Evolutionary conservation across 2,888 invertebrate genomes (phyloP), one percentile per base, ranked within the genome.

Genomic region (Dicranocentrus wangi): DNA sequence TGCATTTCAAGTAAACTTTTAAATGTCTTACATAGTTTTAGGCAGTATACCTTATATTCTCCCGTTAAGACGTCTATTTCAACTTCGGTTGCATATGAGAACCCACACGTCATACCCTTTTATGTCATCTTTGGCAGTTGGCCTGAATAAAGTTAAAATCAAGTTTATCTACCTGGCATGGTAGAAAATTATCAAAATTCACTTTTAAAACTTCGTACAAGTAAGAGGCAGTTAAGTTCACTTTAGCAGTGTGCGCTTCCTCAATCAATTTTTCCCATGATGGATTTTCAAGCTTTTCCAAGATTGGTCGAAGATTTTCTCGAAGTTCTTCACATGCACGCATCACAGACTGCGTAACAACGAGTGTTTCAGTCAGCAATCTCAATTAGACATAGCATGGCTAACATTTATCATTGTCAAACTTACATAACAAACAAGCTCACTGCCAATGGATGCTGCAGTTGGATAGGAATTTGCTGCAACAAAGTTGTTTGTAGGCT

Each of bases 51-150:
- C 43, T 73, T 84, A 42, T 82, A 80, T 53, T 83, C 83, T 13
- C 95, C 95, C 0, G 94, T 94, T 27, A 95, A 89, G 15, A 94
- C 89, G 88, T 95, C 95, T 0, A 95, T 88, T 89, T 95, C 94
- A 2, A 89, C 88, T 85, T 90, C 89, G 1, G 88, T 81, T 8
- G 87, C 87, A 0, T 87, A 10, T 88, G 15, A 88, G 87, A 1
- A 88, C 88, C 87, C 88, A 89, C 10, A 88, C 87, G 78, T 87
- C 86, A 83, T 89, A 89, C 2, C 82, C 66, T 15, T 83, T 81
- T 2, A 87, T 19, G n/a, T 75, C 77, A 28, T 87, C 87, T 8
- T 76, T 65, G 8, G 83, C 73, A 1, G 83, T 78, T 3, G 82
- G 75, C n/a, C 82, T 84, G n/a, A 1, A 28, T 65, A 75, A 60